phyloP scores from a whole-genome alignment of 2,797 vertebrate genomes.

The Yasuhikotakia modesta region DNA sequence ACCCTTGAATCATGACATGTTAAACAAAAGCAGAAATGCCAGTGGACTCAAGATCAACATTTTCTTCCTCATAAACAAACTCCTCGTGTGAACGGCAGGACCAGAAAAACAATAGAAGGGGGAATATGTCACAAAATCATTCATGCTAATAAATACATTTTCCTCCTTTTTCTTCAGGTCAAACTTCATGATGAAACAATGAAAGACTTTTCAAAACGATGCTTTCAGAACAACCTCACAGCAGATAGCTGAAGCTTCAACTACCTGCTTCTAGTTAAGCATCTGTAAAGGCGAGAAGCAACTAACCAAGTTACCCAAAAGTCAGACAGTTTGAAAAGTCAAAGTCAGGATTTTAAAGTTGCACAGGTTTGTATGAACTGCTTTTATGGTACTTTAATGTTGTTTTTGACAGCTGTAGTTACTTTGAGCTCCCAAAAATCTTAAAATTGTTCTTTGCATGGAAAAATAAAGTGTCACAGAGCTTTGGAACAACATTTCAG shows the following conservation, averaged over 20 bases:
- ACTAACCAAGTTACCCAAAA: too few relatives aligned
- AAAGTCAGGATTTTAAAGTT: too few relatives aligned
- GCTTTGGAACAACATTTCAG: neutral
- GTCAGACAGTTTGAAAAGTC: too few relatives aligned
- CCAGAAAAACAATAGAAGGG: slow-evolving; percentile 62
- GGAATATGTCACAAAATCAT: slow-evolving; percentile 63
- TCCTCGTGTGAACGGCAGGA: slow-evolving; percentile 63
- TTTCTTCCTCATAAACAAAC: slow-evolving; percentile 64
- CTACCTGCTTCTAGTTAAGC: too few relatives aligned
- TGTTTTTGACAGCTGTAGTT: neutral
- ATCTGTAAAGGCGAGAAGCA: neutral
- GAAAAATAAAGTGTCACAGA: neutral
- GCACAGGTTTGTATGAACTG: neutral
- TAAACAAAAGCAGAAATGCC: slow-evolving; percentile 76
- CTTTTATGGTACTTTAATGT: neutral
- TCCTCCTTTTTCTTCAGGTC: slow-evolving; percentile 10
- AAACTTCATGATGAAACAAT: neutral
- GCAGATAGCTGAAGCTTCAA: too few relatives aligned
- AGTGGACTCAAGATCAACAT: slow-evolving; percentile 67
- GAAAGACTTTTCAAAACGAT: neutral
- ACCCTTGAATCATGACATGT: slow-evolving; percentile 74
- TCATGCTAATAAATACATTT: slow-evolving; percentile 61
- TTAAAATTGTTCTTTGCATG: neutral
- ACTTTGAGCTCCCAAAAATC: neutral
- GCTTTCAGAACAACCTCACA: neutral